Evolutionary conservation across 2,113 vertebrate species (phyloP).

Genomic region (Pluvialis apricaria): DNA sequence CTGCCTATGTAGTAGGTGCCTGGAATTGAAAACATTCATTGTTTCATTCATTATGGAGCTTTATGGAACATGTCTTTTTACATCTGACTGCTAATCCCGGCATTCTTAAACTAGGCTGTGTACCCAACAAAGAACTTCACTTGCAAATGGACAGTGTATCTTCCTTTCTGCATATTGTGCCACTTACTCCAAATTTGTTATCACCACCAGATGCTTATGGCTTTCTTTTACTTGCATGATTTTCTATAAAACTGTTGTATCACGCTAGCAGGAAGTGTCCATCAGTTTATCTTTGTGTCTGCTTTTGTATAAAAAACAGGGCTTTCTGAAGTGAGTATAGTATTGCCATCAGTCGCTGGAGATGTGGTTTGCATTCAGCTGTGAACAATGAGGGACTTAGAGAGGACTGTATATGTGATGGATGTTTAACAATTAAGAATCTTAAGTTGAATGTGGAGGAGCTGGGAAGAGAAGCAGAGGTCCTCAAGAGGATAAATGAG

Average conservation of each 20-base stretch:
- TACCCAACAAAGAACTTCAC: background rate
- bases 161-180: background rate
- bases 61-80: background rate
- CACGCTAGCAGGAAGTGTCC: background rate
- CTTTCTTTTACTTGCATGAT: background rate
- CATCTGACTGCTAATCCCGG: background rate
- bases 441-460: background rate
- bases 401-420: background rate
- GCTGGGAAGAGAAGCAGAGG: background rate
- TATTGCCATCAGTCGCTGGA: background rate
- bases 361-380: background rate
- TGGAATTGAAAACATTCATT: background rate
- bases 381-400: background rate
- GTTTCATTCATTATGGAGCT: background rate
- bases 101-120: background rate
- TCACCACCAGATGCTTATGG: background rate
- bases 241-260: background rate
- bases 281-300: background rate
- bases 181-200: background rate
- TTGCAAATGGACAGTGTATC: background rate
- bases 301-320: background rate
- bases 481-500: background rate
- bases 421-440: conserved; percentile 21
- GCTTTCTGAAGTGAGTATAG: background rate
- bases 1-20: background rate